Percentiles rank a stretch among this genome's conserved stretches.
Conservation (phyloP, 1,140 invertebrate genomes). For the Atta texana region DNA sequence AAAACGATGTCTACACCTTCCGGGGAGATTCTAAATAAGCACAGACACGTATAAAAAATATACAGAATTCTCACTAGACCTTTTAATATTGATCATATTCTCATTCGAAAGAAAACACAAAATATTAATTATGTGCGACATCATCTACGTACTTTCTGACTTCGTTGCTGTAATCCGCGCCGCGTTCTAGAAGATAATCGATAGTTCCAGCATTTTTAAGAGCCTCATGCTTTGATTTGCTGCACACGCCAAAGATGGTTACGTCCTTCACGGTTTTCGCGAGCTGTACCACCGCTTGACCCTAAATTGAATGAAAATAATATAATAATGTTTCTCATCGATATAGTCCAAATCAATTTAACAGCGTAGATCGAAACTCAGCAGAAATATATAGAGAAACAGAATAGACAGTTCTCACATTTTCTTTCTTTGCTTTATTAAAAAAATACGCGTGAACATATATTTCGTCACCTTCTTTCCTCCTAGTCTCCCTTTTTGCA, state of each 20-base stretch:
- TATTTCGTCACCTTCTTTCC: not conserved
- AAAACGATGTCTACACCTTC: constrained; percentile 95
- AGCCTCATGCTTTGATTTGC: constrained; percentile 93
- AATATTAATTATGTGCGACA: not conserved
- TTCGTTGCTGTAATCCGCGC: constrained; percentile 93
- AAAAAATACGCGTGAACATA: not conserved
- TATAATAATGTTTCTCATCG: not conserved
- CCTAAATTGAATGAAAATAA: constrained; percentile 86
- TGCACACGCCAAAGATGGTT: constrained; percentile 94
- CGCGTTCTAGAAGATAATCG: constrained; percentile 92
- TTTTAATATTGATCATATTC: not conserved
- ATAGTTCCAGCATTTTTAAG: constrained; percentile 90
- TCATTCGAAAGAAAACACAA: not conserved
- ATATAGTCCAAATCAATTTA: constrained; percentile 9
- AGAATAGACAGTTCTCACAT: not conserved
- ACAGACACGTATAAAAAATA: constrained; percentile 12
- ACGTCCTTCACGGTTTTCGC: constrained; percentile 93
- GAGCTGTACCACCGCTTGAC: constrained; percentile 93
- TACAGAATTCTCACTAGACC: not conserved
- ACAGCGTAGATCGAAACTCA: not conserved
- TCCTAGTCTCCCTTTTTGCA: not conserved
- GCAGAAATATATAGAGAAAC: not conserved
- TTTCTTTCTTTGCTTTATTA: not conserved
- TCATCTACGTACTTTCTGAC: constrained; percentile 91
- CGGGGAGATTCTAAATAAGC: constrained; percentile 88